A percentile compares a stretch with the other conserved stretches of the same genome.
phyloP scores from a whole-genome alignment of 2,113 vertebrate species.

The Microcebus ravelobensis region DNA sequence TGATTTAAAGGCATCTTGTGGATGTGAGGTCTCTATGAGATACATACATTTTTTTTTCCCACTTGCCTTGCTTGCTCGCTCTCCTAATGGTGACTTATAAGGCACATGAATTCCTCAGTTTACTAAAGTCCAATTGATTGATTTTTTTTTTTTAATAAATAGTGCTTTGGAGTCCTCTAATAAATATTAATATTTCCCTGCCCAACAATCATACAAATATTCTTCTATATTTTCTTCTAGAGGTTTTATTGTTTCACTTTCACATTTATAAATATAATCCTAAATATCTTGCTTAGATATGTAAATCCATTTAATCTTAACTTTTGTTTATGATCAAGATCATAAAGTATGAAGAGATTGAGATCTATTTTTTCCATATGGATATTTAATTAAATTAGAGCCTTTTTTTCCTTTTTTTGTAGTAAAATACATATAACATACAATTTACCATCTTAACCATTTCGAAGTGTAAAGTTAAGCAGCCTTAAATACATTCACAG shows the following conservation, averaged over 20 bases:
- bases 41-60: background rate
- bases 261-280: background rate
- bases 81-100: background rate
- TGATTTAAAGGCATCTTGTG: background rate
- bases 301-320: background rate
- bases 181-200: background rate
- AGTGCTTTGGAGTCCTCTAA: background rate
- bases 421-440: background rate
- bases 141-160: background rate
- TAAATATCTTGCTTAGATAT: background rate
- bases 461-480: background rate
- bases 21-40: background rate
- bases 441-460: background rate
- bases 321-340: background rate
- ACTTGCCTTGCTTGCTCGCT: background rate
- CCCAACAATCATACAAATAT: background rate
- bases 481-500: background rate
- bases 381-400: background rate
- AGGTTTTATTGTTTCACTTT: background rate
- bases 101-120: background rate
- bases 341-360: background rate
- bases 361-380: background rate
- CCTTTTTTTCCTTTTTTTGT: background rate
- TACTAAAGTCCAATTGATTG: background rate
- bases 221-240: background rate